A percentile compares a stretch with the other conserved stretches of the same genome.
These are phyloP conservation scores for Eupsilia transversa DNA, from an alignment of 2,888 invertebrate genomes.

Conservation along the genomic window DNA sequence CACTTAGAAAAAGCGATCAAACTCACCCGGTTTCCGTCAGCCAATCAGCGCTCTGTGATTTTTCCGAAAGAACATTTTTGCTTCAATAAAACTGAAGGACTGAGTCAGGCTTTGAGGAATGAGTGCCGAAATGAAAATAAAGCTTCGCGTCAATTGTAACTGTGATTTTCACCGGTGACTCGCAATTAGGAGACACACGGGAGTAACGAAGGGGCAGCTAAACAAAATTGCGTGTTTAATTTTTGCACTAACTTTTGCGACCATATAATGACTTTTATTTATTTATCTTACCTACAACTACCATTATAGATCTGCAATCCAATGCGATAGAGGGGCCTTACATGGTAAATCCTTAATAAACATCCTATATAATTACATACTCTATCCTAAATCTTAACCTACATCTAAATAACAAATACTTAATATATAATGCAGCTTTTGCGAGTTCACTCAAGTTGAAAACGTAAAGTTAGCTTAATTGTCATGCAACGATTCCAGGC, in stretches of 20 bases:
- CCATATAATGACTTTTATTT: not conserved
- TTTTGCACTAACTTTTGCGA: not conserved
- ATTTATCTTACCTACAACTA: too few species aligned
- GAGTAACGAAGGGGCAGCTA: not conserved
- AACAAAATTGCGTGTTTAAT: not conserved
- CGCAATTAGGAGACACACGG: slow-evolving; percentile 51
- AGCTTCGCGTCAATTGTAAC: slow-evolving; percentile 65
- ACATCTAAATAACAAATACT: too few species aligned
- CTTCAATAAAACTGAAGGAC: slow-evolving; percentile 48
- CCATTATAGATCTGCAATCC: too few species aligned
- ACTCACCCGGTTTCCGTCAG: slow-evolving; percentile 43
- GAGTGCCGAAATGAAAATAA: slow-evolving; percentile 71
- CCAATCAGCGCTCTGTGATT: slow-evolving; percentile 48
- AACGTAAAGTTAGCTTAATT: too few species aligned
- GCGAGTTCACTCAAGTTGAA: too few species aligned
- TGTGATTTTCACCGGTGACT: slow-evolving; percentile 60
- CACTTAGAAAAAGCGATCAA: slow-evolving; percentile 44
- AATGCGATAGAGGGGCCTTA: too few species aligned
- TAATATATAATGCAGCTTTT: too few species aligned
- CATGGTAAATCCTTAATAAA: too few species aligned
- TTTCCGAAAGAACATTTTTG: slow-evolving; percentile 52
- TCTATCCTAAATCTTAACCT: too few species aligned
- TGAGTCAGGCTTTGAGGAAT: slow-evolving; percentile 43
- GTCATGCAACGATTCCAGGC: too few species aligned
- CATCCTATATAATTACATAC: too few species aligned